Conservation (phyloP, 2,113 vertebrate genomes). For the Datnioides undecimradiatus region DNA sequence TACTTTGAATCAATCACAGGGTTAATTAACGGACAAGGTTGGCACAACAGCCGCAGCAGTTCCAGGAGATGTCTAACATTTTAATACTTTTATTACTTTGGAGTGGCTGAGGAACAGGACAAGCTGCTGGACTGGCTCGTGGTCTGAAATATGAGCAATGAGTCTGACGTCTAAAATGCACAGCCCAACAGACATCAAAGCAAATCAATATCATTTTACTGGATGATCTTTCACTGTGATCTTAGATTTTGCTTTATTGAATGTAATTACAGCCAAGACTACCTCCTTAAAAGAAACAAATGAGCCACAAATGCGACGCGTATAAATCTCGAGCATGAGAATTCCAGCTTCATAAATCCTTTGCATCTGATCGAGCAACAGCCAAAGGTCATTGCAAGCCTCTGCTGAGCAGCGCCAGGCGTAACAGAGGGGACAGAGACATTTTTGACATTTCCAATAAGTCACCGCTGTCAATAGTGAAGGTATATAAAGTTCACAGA, state of each 20-base stretch:
- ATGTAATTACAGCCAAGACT: not conserved
- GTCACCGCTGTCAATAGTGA: conserved; percentile 70
- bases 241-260: not conserved
- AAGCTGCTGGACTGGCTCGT: not conserved
- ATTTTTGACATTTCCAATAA: conserved; percentile 64
- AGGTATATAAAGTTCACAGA: conserved; percentile 71
- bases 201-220: conserved; percentile 26
- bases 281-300: conserved; percentile 27
- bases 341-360: conserved; percentile 22
- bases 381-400: conserved; percentile 39
- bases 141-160: not conserved
- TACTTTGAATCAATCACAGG: not conserved
- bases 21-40: not conserved
- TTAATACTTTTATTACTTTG: not conserved
- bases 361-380: not conserved
- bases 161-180: not conserved
- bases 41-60: too few relatives aligned
- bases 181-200: not conserved
- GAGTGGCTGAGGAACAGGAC: not conserved
- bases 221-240: conserved; percentile 8
- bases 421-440: conserved; percentile 17
- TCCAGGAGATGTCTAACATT: not conserved
- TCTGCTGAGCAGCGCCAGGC: not conserved
- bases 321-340: conserved; percentile 5
- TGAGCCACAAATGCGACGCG: not conserved